Base-by-base conservation (phyloP, 2,113 vertebrate genomes). In the Chionis minor region DNA sequence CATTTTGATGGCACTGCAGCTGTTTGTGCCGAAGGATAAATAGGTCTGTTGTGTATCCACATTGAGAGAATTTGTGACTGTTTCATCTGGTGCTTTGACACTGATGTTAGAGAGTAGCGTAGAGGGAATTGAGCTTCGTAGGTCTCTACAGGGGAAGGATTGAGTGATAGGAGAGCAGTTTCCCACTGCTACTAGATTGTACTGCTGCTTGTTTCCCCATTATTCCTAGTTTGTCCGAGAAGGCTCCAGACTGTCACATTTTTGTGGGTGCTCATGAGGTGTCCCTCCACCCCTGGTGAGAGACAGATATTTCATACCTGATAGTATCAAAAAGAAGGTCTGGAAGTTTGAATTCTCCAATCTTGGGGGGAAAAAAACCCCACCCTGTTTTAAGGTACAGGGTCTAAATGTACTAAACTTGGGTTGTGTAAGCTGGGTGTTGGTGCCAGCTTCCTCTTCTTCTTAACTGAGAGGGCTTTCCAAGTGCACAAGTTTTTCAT, bases 271-370 rank as follows among this genome's bases (percentile, higher is more conserved):
- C 7, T 73, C 23, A 17, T 83, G 22, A 69, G 27, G 8, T 74
- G 18, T 55, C 6, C 10, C 2, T 1, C 1, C 4, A 14, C 6
- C 5, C 6, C 6, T 23, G 2, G 20, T 58, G 21, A 52, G 27
- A 67, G 28, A 58, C 20, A 44, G 67, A 8, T 85, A 61, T 77
- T 61, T 86, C 5, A 1, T 77, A 35, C 32, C 33, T 49, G 12
- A 30, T 62, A 7, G 28, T 70, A 55, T 74, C 17, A 27, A 59
- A 81, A 84, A 79, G 26, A n/a, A 74, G 7, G 3, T 88, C 61
- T 80, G 40, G 21, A 40, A 93, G 32, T 21, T 3, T 93, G 35
- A 77, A 33, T 90, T 90, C 9, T 9, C 10, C 40, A 32, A 6
- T 93, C 35, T 81, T 13, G 3, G 40, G 33, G 27, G 5, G 24